These are phyloP conservation scores for Drosophila koepferae DNA, from an alignment of 2,888 invertebrate genomes.

Conservation along the genomic window DNA sequence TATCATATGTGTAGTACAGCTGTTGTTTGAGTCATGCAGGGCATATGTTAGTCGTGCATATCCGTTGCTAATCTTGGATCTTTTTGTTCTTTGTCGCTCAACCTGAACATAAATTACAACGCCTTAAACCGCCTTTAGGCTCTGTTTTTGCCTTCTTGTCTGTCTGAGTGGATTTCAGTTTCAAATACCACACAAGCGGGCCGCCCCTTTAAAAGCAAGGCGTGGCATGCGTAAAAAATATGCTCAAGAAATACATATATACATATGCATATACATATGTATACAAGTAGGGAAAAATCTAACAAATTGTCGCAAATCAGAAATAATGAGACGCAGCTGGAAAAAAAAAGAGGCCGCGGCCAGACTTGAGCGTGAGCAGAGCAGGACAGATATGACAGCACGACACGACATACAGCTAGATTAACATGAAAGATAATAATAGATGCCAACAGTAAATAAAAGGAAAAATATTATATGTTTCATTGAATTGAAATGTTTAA, in stretches of 20 bases:
- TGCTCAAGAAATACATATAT: slow-evolving; percentile 12
- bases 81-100: slow-evolving; percentile 47
- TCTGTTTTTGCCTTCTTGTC: slow-evolving; percentile 8
- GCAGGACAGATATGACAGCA: neutral
- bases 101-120: slow-evolving; percentile 66
- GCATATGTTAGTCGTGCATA: neutral
- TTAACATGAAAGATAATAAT: neutral
- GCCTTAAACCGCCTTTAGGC: slow-evolving; percentile 32
- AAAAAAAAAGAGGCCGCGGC: slow-evolving; percentile 16
- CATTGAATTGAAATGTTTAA: neutral
- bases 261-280: neutral
- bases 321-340: slow-evolving; percentile 75
- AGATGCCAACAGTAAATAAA: neutral
- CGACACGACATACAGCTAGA: neutral
- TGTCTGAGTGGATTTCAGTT: slow-evolving; percentile 48
- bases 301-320: slow-evolving; percentile 71
- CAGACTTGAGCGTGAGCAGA: neutral
- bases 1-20: no score
- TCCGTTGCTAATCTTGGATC: neutral
- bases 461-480: neutral
- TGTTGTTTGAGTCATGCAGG: neutral
- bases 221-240: slow-evolving; percentile 53
- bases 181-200: slow-evolving; percentile 38
- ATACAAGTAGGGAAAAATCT: slow-evolving; percentile 31
- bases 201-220: slow-evolving; percentile 25